phyloP scores from a whole-genome alignment of 2,888 invertebrate genomes.

The Cyaniris semiargus region DNA sequence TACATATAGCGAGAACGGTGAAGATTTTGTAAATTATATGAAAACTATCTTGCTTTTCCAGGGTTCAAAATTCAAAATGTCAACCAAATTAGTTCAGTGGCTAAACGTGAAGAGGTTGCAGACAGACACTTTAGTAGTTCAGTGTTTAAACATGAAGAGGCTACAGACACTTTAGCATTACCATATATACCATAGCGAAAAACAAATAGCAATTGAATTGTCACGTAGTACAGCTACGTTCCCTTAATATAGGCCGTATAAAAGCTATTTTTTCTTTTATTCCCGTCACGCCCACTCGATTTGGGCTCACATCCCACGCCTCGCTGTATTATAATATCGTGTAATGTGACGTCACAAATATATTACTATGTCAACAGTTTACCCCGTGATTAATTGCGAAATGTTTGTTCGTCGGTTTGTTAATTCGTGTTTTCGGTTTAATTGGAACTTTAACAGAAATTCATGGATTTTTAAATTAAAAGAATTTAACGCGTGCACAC shows the following conservation, averaged over 20 bases:
- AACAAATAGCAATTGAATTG: neutral
- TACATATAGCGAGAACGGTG: no score
- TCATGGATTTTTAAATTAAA: neutral
- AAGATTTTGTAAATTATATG: no score
- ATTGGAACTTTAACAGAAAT: neutral
- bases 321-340: neutral
- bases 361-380: neutral
- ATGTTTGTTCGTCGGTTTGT: neutral
- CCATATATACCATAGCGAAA: no score
- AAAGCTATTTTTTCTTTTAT: neutral
- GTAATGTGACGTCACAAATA: conserved; percentile 9
- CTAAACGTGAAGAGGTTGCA: no score
- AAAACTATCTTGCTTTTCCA: no score
- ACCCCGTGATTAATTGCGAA: neutral
- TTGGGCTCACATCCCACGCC: neutral
- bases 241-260: neutral
- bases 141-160: no score
- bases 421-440: neutral
- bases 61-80: no score
- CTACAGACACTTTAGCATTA: no score
- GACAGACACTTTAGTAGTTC: no score
- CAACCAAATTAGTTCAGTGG: no score
- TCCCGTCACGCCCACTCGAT: neutral
- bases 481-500: no score
- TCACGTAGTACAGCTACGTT: neutral